A percentile compares a stretch with the other conserved stretches of the same genome.
These are phyloP conservation scores for Eristalinus sepulchralis DNA, from an alignment of 2,888 invertebrate species.

Conservation along the genomic window DNA sequence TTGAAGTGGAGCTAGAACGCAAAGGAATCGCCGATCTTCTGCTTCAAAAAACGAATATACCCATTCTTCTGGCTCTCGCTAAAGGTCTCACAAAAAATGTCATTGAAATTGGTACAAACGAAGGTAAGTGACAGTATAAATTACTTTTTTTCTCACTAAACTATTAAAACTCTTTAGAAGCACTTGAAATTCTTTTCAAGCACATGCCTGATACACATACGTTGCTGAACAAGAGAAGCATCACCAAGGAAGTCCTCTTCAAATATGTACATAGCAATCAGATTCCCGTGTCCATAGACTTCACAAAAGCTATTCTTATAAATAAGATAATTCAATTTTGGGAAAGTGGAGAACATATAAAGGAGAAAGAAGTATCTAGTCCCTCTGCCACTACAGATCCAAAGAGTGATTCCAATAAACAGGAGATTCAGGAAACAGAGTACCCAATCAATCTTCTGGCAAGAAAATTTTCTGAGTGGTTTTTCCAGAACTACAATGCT, in stretches of 20 bases:
- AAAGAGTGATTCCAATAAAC: background rate
- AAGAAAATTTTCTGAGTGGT: conserved; percentile 84
- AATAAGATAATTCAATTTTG: conserved; percentile 81
- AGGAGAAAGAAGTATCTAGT: background rate
- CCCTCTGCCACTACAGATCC: background rate
- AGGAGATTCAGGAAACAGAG: conserved; percentile 54
- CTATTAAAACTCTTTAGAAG: conserved; percentile 80
- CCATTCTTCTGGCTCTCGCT: conserved; percentile 74
- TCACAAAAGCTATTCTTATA: conserved; percentile 82
- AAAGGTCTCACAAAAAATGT: conserved; percentile 76
- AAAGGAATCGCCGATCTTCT: conserved; percentile 75
- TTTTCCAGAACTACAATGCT: conserved; percentile 81
- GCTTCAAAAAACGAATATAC: conserved; percentile 73
- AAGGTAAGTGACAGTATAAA: conserved; percentile 72
- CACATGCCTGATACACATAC: conserved; percentile 81
- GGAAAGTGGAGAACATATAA: conserved; percentile 73
- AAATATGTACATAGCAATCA: conserved; percentile 82
- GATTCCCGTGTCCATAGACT: conserved; percentile 80
- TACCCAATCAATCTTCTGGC: conserved; percentile 81
- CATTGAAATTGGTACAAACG: conserved; percentile 72
- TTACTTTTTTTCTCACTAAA: conserved; percentile 2
- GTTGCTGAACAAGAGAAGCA: conserved; percentile 81
- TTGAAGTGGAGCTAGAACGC: conserved; percentile 72
- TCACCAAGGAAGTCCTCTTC: conserved; percentile 83
- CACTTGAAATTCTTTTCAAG: conserved; percentile 81